Base-by-base conservation (phyloP, 2,113 vertebrate genomes). In the Hyperoodon ampullatus region DNA sequence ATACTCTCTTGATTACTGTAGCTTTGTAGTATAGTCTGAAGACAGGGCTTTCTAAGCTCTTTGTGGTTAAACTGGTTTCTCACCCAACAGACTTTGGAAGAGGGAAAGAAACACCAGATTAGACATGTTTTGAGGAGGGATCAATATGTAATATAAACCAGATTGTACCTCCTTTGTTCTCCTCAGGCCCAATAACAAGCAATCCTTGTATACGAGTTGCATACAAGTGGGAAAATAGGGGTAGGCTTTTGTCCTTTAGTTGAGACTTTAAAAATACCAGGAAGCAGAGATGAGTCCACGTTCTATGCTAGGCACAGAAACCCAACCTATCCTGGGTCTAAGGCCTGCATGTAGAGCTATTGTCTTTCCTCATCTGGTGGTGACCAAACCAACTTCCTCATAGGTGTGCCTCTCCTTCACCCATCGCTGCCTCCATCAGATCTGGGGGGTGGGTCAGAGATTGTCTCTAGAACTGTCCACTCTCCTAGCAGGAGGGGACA, bases 21-120 rank as follows among this genome's bases (percentile, higher is more conserved):
- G 53, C 53, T 53, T 53, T 53, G 53, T 53, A 53, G 53, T 53
- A 53, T 53, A 53, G 53, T 53, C 53, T 53, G 15, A 53, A 53
- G 53, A 18, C 53, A 53, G 53, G 53, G 44, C 75, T 78, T 65
- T 6, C 71, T 96, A n/a, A 63, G 68, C 33, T n/a, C 15, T 74
- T 87, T 96, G 97, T 90, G 97, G 97, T 89, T 82, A 95, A 90
- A 97, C 97, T 95, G 90, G 94, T 97, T 97, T 92, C 94, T 90
- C 77, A 97, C 81, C 92, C 66, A 26, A 65, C 63, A 42, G 70
- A 53, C 15, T 95, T 94, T 58, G 53, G 84, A 66, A 68, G 61
- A 65, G 33, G 24, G 33, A 85, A 80, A 90, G 88, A 86, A 93
- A 91, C 4, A 35, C 71, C 42, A 35, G 92, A 87, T 93, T 80